Conservation (phyloP, 2,888 invertebrate species). For the Choreutis nemorana region DNA sequence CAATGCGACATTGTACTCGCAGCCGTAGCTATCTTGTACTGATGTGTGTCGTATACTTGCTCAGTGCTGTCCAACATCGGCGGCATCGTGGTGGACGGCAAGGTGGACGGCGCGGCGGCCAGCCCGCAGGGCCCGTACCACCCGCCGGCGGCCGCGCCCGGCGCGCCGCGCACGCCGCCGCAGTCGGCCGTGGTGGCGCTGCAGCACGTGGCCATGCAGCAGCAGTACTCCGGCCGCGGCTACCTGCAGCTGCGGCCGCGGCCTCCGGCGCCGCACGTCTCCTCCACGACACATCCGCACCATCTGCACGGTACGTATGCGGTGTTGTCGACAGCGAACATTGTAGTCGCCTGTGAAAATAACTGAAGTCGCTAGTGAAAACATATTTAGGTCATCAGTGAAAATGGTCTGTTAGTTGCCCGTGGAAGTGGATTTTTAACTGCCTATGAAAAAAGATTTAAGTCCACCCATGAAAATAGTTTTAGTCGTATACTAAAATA, state of each 20-base stretch:
- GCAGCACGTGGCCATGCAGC: conserved; percentile 54
- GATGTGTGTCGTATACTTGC: no score
- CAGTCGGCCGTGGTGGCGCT: conserved; percentile 41
- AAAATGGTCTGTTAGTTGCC: no score
- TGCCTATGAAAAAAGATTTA: no score
- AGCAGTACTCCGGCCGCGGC: conserved; percentile 34
- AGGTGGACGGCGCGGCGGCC: conserved; percentile 67
- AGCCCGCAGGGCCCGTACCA: conserved; percentile 32
- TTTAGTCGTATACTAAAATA: no score
- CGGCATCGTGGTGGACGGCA: conserved; percentile 84
- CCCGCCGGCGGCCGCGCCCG: conserved; percentile 27
- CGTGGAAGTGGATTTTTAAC: no score
- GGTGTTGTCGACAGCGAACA: background rate
- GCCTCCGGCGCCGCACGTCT: conserved; percentile 66
- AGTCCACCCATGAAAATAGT: no score
- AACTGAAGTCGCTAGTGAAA: no score
- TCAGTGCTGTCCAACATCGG: conserved; percentile 80
- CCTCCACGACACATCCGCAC: conserved; percentile 72
- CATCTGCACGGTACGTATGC: conserved; percentile 56
- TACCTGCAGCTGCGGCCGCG: conserved; percentile 19
- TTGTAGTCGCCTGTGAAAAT: background rate
- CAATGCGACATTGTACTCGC: no score
- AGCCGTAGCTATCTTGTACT: no score
- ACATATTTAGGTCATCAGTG: no score
- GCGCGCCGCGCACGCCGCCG: conserved; percentile 23